Evolutionary conservation across 2,888 invertebrate species (phyloP).

Genomic region (Drosophila ustulata): DNA sequence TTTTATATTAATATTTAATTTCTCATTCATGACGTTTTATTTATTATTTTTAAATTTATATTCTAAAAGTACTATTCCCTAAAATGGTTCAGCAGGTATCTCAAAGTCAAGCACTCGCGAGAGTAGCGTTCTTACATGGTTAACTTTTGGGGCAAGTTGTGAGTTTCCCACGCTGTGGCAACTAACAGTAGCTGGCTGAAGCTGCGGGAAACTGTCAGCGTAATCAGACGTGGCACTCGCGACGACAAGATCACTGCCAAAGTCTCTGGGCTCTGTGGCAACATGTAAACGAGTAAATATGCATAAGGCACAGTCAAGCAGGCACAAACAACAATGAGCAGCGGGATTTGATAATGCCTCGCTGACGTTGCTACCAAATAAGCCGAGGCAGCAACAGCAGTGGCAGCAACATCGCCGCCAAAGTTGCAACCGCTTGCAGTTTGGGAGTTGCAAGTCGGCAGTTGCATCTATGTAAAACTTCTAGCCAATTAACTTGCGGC

Average conservation of each 20-base stretch:
- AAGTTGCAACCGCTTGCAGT: conserved; percentile 30
- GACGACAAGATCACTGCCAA: conserved; percentile 75
- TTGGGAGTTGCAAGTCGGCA: conserved; percentile 35
- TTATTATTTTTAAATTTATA: no score
- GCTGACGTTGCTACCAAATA: conserved; percentile 63
- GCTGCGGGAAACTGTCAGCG: conserved; percentile 72
- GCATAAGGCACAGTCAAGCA: conserved; percentile 60
- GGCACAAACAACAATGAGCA: conserved; percentile 40
- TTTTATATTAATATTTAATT: no score
- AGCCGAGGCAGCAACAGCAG: conserved; percentile 48
- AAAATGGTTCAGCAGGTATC: neutral
- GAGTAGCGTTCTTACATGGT: neutral
- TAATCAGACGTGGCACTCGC: conserved; percentile 73
- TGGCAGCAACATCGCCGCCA: conserved; percentile 62
- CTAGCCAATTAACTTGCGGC: conserved; percentile 74
- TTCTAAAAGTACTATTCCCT: neutral
- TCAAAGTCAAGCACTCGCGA: neutral
- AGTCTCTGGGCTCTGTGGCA: conserved; percentile 34
- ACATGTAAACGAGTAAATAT: conserved; percentile 64
- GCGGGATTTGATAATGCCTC: conserved; percentile 65
- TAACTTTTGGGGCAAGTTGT: conserved; percentile 3
- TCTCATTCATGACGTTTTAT: no score
- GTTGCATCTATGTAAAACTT: conserved; percentile 75
- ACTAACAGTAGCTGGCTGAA: conserved; percentile 68
- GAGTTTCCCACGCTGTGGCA: conserved; percentile 62